phyloP scores from a whole-genome alignment of 37 sponge, comb jelly and placozoan species.

The Mnemiopsis leidyi region DNA sequence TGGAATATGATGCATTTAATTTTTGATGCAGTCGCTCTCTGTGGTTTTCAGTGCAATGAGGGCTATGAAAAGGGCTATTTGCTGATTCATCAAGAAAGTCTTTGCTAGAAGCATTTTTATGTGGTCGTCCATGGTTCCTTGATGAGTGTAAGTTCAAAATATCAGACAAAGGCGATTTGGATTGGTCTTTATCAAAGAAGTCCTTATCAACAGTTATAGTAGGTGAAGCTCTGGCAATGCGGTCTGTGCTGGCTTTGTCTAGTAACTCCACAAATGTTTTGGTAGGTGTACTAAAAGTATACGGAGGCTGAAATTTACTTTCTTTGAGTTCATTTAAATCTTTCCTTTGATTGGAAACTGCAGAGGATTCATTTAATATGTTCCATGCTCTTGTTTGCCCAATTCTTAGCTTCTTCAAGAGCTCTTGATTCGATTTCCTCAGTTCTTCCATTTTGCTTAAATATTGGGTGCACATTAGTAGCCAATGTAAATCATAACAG shows the following conservation, averaged over 20 bases:
- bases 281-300: conserved; percentile 31
- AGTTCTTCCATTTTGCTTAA: conserved; percentile 22
- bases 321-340: not conserved
- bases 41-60: conserved; percentile 9
- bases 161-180: not conserved
- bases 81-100: not conserved
- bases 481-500: too few relatives aligned
- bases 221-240: not conserved
- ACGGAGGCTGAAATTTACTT: not conserved
- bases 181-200: too few relatives aligned
- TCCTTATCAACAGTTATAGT: too few relatives aligned
- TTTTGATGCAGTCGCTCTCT: conserved; percentile 15
- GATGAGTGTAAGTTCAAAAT: not conserved
- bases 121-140: conserved; percentile 27
- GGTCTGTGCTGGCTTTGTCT: not conserved
- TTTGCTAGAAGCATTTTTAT: not conserved
- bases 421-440: conserved; percentile 30
- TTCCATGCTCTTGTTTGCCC: conserved; percentile 24
- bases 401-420: conserved; percentile 19
- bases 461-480: too few relatives aligned
- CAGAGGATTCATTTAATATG: not conserved
- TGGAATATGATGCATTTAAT: conserved; percentile 37
- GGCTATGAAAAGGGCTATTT: conserved; percentile 35
- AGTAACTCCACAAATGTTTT: not conserved
- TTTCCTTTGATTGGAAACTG: not conserved